Conservation (phyloP, 2,797 vertebrate species). For the Eptatretus atami region DNA sequence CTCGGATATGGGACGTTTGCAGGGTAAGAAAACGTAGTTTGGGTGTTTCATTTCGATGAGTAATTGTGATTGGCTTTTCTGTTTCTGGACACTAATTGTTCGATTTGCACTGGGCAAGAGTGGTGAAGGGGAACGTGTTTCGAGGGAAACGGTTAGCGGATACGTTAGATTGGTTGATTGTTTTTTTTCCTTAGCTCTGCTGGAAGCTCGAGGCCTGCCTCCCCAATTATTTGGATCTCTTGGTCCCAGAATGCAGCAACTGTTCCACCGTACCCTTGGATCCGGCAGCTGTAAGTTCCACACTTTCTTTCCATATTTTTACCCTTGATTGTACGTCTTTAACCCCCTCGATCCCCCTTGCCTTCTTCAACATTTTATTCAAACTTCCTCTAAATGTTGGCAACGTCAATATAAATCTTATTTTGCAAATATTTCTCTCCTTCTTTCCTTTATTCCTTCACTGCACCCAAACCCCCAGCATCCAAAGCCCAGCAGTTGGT, state of each 20-base stretch:
- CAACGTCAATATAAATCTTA: no score
- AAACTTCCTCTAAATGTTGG: no score
- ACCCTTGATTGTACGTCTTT: no score
- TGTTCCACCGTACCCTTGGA: slow-evolving; percentile 98
- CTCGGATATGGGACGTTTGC: slow-evolving; percentile 96
- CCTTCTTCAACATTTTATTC: no score
- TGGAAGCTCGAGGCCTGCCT: slow-evolving; percentile 89
- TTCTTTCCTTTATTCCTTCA: background rate
- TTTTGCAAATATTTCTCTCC: background rate
- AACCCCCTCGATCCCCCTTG: no score
- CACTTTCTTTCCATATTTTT: background rate
- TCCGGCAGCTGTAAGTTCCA: slow-evolving; percentile 72
- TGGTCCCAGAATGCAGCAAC: slow-evolving; percentile 91
- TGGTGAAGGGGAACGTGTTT: no score
- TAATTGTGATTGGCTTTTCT: no score
- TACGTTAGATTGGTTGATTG: background rate
- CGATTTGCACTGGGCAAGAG: no score
- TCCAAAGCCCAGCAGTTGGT: slow-evolving; percentile 94
- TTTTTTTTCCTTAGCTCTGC: slow-evolving; percentile 27
- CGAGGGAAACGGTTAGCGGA: no score
- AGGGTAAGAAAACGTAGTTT: slow-evolving; percentile 25
- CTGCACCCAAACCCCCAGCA: slow-evolving; percentile 18
- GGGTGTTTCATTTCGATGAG: no score
- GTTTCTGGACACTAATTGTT: no score
- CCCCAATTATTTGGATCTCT: slow-evolving; percentile 94